These are phyloP conservation scores for Sardinella longiceps DNA, from an alignment of 2,797 vertebrate species.

Conservation along the genomic window DNA sequence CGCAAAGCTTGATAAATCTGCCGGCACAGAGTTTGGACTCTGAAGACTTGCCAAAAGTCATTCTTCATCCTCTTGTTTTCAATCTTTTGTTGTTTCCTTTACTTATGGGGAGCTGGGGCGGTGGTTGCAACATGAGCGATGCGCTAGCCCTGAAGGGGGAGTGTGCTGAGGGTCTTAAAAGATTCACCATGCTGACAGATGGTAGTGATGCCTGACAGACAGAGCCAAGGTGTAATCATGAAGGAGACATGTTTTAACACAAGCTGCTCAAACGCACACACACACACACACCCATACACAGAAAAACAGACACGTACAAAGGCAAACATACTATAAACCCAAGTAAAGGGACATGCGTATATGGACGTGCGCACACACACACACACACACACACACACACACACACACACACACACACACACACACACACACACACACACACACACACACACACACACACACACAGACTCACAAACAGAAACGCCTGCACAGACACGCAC, in stretches of 20 bases:
- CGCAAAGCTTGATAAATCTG: conserved; percentile 69
- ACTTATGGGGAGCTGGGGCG: conserved; percentile 58
- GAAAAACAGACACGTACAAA: neutral
- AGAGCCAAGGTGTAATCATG: conserved; percentile 22
- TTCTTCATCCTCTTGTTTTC: conserved; percentile 61
- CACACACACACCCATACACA: conserved; percentile 29
- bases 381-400: neutral
- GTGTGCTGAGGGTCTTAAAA: conserved; percentile 68
- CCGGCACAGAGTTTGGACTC: conserved; percentile 56
- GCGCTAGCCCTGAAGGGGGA: conserved; percentile 68
- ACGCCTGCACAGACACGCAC: neutral
- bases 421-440: neutral
- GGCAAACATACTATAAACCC: neutral
- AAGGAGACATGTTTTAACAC: conserved; percentile 25
- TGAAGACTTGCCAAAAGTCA: conserved; percentile 64
- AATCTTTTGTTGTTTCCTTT: conserved; percentile 62
- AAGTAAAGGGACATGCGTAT: too few species aligned
- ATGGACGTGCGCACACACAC: neutral
- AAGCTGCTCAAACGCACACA: conserved; percentile 30
- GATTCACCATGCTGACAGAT: conserved; percentile 66
- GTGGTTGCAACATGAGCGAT: conserved; percentile 62
- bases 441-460: neutral
- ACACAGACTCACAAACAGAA: neutral
- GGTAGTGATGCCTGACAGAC: conserved; percentile 68
- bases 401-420: neutral